Percentiles rank a stretch among this genome's conserved stretches.
Conservation (phyloP, 2,113 vertebrate genomes). For the Scytalopus superciliaris region DNA sequence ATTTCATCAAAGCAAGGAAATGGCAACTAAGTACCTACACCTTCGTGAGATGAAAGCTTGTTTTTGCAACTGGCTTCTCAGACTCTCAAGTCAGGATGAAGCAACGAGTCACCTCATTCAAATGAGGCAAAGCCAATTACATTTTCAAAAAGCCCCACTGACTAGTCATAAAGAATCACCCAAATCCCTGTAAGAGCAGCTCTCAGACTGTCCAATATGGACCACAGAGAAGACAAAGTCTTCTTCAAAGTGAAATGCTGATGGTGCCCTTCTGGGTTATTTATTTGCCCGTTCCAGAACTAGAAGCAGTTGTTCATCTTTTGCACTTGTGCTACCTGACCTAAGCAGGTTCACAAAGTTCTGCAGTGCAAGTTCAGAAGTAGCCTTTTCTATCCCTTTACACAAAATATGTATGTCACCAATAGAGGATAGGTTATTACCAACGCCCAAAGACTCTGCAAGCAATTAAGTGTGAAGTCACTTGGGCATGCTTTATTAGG, state of each 20-base stretch:
- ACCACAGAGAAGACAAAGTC: not conserved
- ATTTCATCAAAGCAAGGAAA: constrained; percentile 24
- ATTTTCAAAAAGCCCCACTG: not conserved
- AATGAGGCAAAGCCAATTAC: constrained; percentile 16
- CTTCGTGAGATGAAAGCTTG: not conserved
- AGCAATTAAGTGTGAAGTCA: constrained; percentile 23
- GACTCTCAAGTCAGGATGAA: not conserved
- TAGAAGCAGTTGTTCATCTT: not conserved
- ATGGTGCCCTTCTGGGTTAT: not conserved
- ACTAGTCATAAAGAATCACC: not conserved
- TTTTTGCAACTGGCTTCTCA: constrained; percentile 14
- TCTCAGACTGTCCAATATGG: not conserved
- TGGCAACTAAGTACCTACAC: not conserved
- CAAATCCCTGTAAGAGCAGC: not conserved
- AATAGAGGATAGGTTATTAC: not conserved
- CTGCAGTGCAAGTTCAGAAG: not conserved
- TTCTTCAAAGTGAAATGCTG: not conserved
- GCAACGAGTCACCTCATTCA: not conserved
- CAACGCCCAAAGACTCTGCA: not conserved
- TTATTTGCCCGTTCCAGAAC: not conserved
- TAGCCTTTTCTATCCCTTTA: not conserved
- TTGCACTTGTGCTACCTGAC: not conserved
- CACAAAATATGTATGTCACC: not conserved
- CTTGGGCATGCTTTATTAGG: not conserved
- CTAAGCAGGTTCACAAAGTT: not conserved